Conservation (phyloP, 1,140 invertebrate species). For the Dreissena rostriformis region DNA sequence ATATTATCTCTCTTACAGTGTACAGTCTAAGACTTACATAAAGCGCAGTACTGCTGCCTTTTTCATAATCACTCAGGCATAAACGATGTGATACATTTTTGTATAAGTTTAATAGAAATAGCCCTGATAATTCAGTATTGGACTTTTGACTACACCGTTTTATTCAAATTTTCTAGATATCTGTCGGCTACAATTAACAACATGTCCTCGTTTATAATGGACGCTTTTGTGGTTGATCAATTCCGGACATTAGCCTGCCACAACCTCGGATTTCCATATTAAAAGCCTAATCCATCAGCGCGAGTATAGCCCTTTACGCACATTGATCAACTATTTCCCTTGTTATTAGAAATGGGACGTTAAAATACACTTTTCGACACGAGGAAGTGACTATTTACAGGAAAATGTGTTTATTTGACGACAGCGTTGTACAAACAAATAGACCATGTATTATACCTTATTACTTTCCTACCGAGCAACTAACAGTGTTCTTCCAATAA, state of each 20-base stretch:
- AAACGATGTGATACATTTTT: slow-evolving; percentile 36
- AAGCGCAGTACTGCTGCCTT: slow-evolving; percentile 41
- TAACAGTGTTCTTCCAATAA: slow-evolving; percentile 38
- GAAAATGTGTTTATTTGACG: slow-evolving; percentile 44
- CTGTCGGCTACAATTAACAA: slow-evolving; percentile 43
- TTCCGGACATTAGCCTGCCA: slow-evolving; percentile 41
- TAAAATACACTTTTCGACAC: neutral
- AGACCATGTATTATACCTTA: slow-evolving; percentile 30
- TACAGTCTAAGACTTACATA: slow-evolving; percentile 43
- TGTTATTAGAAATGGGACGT: slow-evolving; percentile 36
- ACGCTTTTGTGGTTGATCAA: slow-evolving; percentile 29
- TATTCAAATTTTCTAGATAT: slow-evolving; percentile 35
- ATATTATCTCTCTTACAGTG: slow-evolving; percentile 30
- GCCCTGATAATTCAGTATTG: slow-evolving; percentile 17
- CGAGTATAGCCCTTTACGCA: slow-evolving; percentile 1
- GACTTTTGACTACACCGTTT: slow-evolving; percentile 36
- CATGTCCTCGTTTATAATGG: neutral
- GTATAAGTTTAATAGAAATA: slow-evolving; percentile 30
- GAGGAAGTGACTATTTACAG: neutral
- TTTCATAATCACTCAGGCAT: slow-evolving; percentile 42
- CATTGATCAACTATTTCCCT: slow-evolving; percentile 21
- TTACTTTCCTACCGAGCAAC: slow-evolving; percentile 27
- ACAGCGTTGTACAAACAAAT: slow-evolving; percentile 12
- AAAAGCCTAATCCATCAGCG: slow-evolving; percentile 12
- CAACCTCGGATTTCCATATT: slow-evolving; percentile 16